Evolutionary conservation across 92 coral and sea anemone genomes (phyloP), one percentile per base, ranked within the genome.

Genomic region (Zoanthus sociatus): DNA sequence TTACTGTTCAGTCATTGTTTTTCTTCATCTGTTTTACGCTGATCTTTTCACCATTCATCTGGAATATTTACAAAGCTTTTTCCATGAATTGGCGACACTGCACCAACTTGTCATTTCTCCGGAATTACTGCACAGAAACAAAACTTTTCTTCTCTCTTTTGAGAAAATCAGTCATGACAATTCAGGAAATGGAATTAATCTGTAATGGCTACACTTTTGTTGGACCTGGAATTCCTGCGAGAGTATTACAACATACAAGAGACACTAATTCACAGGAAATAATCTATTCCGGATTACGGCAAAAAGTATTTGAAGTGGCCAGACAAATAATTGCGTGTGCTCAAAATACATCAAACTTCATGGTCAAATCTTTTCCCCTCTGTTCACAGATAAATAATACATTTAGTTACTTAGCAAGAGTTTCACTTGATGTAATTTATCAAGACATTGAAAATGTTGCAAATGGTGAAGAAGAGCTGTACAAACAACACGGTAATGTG

Each of bases 151-250:
- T 83, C 45, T 51, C 88, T 3, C 77, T 93, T 66, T 47, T 93
- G 45, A 85, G 94, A 82, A 97, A 95, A 79, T 91, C 93, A 53
- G 82, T 97, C 31, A 87, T 85, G 78, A 83, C 94, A 20, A 92
- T 97, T 84, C 99, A 97, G 83, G 99, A 97, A 83, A 90, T 95
- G 88, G 98, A 97, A 72, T 77, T 95, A 51, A 77, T 93, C 44
- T 82, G 89, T 50, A 89, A 91, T 15, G 99, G 99, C 5, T 94
- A 93, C 76, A 95, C 96, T 7, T 82, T 97, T 56, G 95, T 89
- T 26, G 90, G 95, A 51, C 86, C 92, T 26, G 84, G 86, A 46
- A 88, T 88, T 64, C 94, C 94, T 26, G 50, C 87, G 53, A 86
- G 92, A 18, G 64, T 78, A 33, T 47, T 68, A 46, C 90, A 92